Evolutionary conservation across 2,113 vertebrate genomes (phyloP).

Genomic region (Oreochromis spilurus): DNA sequence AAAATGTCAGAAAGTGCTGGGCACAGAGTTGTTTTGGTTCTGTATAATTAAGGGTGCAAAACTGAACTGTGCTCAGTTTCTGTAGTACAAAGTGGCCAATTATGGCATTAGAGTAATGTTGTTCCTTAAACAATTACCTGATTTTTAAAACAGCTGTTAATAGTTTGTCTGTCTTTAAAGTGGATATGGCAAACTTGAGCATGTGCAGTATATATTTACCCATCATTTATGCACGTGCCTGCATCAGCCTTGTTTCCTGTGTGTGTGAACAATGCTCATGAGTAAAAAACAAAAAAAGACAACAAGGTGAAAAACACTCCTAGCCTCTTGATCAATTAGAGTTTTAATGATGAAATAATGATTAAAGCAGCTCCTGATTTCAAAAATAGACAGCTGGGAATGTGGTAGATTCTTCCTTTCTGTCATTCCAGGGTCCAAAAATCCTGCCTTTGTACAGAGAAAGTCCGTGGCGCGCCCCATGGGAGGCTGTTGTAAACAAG

Average conservation of each 20-base stretch:
- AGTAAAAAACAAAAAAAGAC: neutral
- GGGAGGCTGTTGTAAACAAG: slow-evolving; percentile 37
- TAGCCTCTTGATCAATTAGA: neutral
- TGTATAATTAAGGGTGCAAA: neutral
- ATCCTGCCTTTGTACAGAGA: neutral
- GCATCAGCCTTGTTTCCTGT: neutral
- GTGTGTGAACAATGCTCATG: neutral
- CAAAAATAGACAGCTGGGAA: neutral
- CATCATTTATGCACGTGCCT: neutral
- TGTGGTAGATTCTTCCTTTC: neutral
- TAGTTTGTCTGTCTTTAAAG: neutral
- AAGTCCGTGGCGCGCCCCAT: neutral
- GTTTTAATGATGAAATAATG: neutral
- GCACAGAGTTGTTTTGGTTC: neutral
- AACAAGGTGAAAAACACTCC: neutral
- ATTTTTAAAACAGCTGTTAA: neutral
- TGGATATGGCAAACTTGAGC: neutral
- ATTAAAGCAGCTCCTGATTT: neutral
- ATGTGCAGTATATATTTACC: neutral
- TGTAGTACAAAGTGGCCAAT: neutral
- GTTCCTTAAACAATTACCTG: neutral
- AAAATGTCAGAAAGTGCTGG: neutral
- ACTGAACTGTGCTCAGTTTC: neutral
- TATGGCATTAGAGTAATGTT: neutral
- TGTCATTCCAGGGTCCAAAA: neutral